Evolutionary conservation across 2,113 vertebrate genomes (phyloP).

Genomic region (Saccopteryx bilineata): DNA sequence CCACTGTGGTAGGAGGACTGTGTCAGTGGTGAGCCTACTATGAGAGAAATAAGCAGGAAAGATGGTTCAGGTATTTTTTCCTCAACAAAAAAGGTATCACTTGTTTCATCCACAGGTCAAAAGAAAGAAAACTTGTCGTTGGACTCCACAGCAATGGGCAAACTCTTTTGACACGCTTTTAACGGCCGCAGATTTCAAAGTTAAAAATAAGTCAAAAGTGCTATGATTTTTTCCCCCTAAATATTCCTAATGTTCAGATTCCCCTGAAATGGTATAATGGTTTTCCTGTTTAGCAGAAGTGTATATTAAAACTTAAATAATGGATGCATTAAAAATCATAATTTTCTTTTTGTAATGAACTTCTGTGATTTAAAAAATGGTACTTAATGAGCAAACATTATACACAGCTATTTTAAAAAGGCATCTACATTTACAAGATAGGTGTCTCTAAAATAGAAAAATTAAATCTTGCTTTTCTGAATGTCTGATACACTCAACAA

Average conservation of each 20-base stretch:
- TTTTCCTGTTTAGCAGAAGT: slow-evolving; percentile 36
- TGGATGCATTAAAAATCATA: slow-evolving; percentile 12
- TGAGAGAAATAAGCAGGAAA: neutral
- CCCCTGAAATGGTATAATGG: neutral
- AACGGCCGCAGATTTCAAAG: neutral
- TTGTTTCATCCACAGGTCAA: slow-evolving; percentile 1
- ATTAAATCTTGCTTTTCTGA: slow-evolving; percentile 32
- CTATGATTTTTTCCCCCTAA: neutral
- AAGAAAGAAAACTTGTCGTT: neutral
- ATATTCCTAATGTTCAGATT: neutral
- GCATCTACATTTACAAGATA: neutral
- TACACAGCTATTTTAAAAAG: neutral
- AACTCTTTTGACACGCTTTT: neutral
- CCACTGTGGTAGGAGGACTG: neutral
- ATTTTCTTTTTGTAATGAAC: slow-evolving; percentile 62
- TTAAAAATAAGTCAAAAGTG: neutral
- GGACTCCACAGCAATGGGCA: neutral
- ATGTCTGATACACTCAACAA: slow-evolving; percentile 50
- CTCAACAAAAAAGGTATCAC: neutral
- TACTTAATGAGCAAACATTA: slow-evolving; percentile 21
- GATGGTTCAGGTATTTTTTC: neutral
- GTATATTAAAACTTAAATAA: slow-evolving; percentile 42
- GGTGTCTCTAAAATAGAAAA: slow-evolving; percentile 54
- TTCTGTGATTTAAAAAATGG: neutral
- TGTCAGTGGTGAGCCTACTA: neutral